Evolutionary conservation across 1,140 invertebrate species (phyloP).

Genomic region (Drosophila prosaltans): DNA sequence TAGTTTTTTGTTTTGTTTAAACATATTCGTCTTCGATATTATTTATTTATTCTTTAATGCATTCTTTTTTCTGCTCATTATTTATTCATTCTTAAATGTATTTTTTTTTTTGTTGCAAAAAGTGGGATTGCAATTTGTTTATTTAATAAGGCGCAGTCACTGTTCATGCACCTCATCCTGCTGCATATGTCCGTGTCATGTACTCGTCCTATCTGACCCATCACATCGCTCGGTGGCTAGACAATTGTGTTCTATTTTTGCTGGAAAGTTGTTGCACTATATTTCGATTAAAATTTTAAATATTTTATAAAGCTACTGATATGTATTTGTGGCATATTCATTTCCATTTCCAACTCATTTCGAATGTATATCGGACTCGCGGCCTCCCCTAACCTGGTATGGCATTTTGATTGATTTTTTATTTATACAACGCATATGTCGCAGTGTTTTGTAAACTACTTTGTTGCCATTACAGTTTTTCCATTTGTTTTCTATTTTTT

Average conservation of each 20-base stretch:
- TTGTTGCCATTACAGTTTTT: conserved; percentile 8
- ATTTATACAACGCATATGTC: conserved; percentile 73
- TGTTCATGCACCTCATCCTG: background rate
- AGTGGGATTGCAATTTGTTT: background rate
- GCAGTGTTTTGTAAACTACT: conserved; percentile 43
- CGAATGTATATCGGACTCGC: conserved; percentile 44
- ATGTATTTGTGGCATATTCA: conserved; percentile 32
- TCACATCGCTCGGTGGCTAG: conserved; percentile 51
- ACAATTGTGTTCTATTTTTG: conserved; percentile 64
- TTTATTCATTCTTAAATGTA: no score
- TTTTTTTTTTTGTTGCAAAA: no score
- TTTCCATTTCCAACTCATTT: conserved; percentile 51
- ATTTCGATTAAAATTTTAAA: conserved; percentile 78
- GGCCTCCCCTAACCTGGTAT: conserved; percentile 10
- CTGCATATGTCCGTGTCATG: conserved; percentile 15
- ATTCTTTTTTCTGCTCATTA: no score
- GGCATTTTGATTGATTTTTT: conserved; percentile 77
- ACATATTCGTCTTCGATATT: no score
- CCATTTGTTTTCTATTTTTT: conserved; percentile 26
- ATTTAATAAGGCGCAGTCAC: background rate
- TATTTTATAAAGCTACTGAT: conserved; percentile 69
- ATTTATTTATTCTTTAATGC: no score
- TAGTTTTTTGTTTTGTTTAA: no score
- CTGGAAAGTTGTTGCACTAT: conserved; percentile 56
- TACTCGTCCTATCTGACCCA: conserved; percentile 41